Percentiles rank a stretch among this genome's conserved stretches.
These are phyloP conservation scores for Centropristis striata DNA, from an alignment of 2,113 vertebrate genomes.

Conservation along the genomic window DNA sequence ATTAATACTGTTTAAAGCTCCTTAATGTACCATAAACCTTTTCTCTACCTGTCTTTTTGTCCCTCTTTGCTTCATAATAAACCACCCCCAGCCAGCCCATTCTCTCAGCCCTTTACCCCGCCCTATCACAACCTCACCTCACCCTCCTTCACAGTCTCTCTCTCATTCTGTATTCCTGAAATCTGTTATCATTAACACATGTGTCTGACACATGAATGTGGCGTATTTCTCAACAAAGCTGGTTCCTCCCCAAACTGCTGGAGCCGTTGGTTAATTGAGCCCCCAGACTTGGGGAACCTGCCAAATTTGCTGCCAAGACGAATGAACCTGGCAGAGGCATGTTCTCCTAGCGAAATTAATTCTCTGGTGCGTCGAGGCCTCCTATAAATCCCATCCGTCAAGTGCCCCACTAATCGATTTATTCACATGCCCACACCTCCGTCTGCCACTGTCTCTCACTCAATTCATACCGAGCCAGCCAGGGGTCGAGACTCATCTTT, in stretches of 20 bases:
- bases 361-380: slow-evolving; percentile 75
- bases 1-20: not conserved
- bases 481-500: slow-evolving; percentile 45
- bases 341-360: slow-evolving; percentile 81
- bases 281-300: slow-evolving; percentile 71
- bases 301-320: slow-evolving; percentile 77
- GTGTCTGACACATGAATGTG: slow-evolving; percentile 50
- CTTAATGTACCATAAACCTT: too few relatives aligned
- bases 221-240: slow-evolving; percentile 62
- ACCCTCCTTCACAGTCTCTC: not conserved
- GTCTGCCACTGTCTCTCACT: slow-evolving; percentile 64
- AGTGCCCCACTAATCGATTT: slow-evolving; percentile 80
- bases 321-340: slow-evolving; percentile 75
- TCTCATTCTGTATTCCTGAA: slow-evolving; percentile 41
- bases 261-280: slow-evolving; percentile 77
- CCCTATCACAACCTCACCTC: not conserved
- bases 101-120: slow-evolving; percentile 1
- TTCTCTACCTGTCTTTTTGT: not conserved
- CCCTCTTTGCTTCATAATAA: not conserved
- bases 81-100: not conserved
- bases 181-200: slow-evolving; percentile 67
- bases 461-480: slow-evolving; percentile 43
- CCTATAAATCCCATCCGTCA: slow-evolving; percentile 83
- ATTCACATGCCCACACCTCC: slow-evolving; percentile 70
- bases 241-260: slow-evolving; percentile 60